Base-by-base conservation (phyloP, 2,888 invertebrate species). In the Herminia tarsipennalis region DNA sequence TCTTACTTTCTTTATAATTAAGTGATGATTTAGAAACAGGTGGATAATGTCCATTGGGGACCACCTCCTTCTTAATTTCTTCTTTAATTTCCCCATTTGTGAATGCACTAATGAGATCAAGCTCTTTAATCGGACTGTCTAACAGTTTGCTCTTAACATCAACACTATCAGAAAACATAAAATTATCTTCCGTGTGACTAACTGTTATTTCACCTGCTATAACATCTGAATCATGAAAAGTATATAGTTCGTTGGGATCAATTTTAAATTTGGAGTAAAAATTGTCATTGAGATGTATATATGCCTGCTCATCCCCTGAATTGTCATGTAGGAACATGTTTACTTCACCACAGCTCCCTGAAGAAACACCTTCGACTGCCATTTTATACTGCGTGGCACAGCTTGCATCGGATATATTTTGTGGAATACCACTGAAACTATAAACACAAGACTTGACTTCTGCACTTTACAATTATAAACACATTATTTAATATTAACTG, bases 331-430 rank as follows among this genome's bases (percentile, higher is more conserved):
- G 83, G 56, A 81, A 92, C 81, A 89, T 83, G 56, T 85, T 88
- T 43, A 87, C 83, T 71, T 92, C 91, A 71, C 78, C 70, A 60
- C 90, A 86, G 59, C 76, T 80, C 48, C 81, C 81, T n/a, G 66
- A 53, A n/a, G 88, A 78, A 43, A 86, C 90, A 54, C 84, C 81
- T 51, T 90, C 91, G 49, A 87, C 88, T 64, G 86, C 86, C 89
- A 91, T 87, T 74, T 90, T 91, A 76, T 88, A 91, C 62, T 90
- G 90, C 51, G 91, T 83, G 55, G 92, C 90, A 70, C 92, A 92
- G 70, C 89, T 92, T 21, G 86, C 81, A 73, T 92, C 92, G 46
- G 92, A 86, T 80, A 92, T 84, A 74, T 79, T 89, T 81, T 92
- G 92, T 81, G 89, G 81, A 75, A 92, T 87, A 75, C 88, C 90